Base-by-base conservation (phyloP, 2,113 vertebrate species). In the Lipotes vexillifer region DNA sequence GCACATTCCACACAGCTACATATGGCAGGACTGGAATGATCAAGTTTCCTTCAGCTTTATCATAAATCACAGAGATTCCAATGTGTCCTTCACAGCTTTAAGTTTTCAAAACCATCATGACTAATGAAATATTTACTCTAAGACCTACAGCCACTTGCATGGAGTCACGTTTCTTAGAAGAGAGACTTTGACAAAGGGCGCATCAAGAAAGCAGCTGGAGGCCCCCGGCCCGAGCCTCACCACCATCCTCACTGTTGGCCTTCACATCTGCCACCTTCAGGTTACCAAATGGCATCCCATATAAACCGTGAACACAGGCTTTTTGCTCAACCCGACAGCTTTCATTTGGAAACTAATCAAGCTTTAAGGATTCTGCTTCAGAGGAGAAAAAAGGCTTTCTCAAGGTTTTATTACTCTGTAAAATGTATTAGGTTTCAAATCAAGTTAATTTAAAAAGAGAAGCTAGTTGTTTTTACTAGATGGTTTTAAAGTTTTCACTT, bases 41-140 rank as follows among this genome's bases (percentile, higher is more conserved):
- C 98, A 96, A 96, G 92, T 98, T 98, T 97, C 97, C 88, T 94
- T 97, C 84, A 80, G 96, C 88, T 85, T 97, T 97, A 93, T 97
- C 96, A 95, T 98, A 98, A 98, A 98, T 98, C 98, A 98, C 84
- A 92, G 93, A 97, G 90, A 98, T 98, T 98, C 97, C 95, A 95
- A 80, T 85, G 93, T 97, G 96, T 97, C 97, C 97, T 95, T 98
- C 92, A 90, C 96, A 97, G 97, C 96, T 97, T 98, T 97, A 97
- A 96, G 87, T 96, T 98, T 98, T 98, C 98, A 97, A 97, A 97
- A 96, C 95, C 94, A 96, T 98, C 93, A 96, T 92, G 96, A 98
- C 97, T 97, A 98, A 97, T 97, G 97, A 97, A 98, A 97, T 98
- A 98, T 97, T 98, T 98, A 97, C 96, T 85, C 96, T 92, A 93